phyloP scores from a whole-genome alignment of 2,888 invertebrate species.

The Merodon equestris region DNA sequence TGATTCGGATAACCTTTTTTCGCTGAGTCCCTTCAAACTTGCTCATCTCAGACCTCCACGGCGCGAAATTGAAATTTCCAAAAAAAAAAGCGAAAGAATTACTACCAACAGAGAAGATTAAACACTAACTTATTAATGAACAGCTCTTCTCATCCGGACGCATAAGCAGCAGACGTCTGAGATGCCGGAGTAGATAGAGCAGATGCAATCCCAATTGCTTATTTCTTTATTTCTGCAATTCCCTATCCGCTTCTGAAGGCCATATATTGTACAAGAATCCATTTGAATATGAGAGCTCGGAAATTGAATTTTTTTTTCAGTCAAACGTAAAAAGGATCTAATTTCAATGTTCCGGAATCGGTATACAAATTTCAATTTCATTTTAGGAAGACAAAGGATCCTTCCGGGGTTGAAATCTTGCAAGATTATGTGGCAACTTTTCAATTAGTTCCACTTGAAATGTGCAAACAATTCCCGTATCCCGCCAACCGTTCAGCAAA shows the following conservation, averaged over 20 bases:
- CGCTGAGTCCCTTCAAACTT: no score
- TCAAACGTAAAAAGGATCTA: conserved; percentile 42
- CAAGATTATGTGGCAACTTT: conserved; percentile 48
- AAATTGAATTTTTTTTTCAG: conserved; percentile 50
- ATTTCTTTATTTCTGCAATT: conserved; percentile 14
- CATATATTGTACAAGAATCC: conserved; percentile 12
- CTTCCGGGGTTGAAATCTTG: not conserved
- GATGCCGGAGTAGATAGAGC: not conserved
- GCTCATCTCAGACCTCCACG: conserved; percentile 14
- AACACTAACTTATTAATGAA: conserved; percentile 68
- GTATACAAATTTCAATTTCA: conserved; percentile 56
- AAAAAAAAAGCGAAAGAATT: conserved; percentile 54
- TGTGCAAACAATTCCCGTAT: conserved; percentile 55
- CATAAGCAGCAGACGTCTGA: not conserved
- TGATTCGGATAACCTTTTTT: no score
- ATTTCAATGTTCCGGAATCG: conserved; percentile 52
- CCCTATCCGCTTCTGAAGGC: conserved; percentile 19
- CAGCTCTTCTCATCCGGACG: conserved; percentile 21
- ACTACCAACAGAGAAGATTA: conserved; percentile 62
- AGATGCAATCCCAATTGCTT: not conserved
- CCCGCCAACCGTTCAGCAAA: conserved; percentile 7
- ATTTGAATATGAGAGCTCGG: conserved; percentile 47
- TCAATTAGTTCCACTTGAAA: conserved; percentile 60
- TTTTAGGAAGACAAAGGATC: conserved; percentile 8
- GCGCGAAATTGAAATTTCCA: conserved; percentile 52